Evolutionary conservation across 2,113 vertebrate species (phyloP), one percentile per base, ranked within the genome.

Genomic region (Heterocephalus glaber): DNA sequence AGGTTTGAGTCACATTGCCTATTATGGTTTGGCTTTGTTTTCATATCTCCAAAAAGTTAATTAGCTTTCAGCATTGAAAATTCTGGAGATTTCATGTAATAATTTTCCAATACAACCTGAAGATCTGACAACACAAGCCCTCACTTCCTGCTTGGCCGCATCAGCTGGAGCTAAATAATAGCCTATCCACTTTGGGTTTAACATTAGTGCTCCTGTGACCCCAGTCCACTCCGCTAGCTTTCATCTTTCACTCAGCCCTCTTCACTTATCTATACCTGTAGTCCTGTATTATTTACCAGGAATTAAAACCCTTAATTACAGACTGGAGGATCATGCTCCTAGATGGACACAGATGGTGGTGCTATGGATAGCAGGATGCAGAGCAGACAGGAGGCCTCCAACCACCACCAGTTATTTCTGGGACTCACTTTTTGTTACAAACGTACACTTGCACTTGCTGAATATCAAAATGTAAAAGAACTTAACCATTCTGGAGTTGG

Each of bases 51-150:
- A 14, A 19, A 52, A 49, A 41, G 7, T 28, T 19, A 20, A 84
- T 76, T 92, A 26, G 0, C 16, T 84, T 91, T 77, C n/a, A 47
- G 70, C n/a, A 47, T 60, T 77, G 77, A 35, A 85, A 94, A 86
- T 30, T 61, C 56, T 56, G 56, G 44, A 65, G 61, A 81, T 60
- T 52, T 95, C 52, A 52, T 22, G 41, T 94, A 66, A 56, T 93
- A 92, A 30, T n/a, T 52, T 79, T n/a, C 8, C 38, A 52, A 74
- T 76, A 47, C 66, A 4, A 12, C 22, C 47, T 85, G 22, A 80
- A 83, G 35, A 44, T 92, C 56, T 81, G 33, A 11, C 61, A 70
- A 3, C 5, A 0, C 12, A 4, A 33, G 6, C 70, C 35, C 13
- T 33, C 54, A 26, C 0, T 79, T 84, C 77, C 47, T 70, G 1